These are phyloP conservation scores for Pluvianellus socialis DNA, from an alignment of 2,113 vertebrate species.

Conservation along the genomic window DNA sequence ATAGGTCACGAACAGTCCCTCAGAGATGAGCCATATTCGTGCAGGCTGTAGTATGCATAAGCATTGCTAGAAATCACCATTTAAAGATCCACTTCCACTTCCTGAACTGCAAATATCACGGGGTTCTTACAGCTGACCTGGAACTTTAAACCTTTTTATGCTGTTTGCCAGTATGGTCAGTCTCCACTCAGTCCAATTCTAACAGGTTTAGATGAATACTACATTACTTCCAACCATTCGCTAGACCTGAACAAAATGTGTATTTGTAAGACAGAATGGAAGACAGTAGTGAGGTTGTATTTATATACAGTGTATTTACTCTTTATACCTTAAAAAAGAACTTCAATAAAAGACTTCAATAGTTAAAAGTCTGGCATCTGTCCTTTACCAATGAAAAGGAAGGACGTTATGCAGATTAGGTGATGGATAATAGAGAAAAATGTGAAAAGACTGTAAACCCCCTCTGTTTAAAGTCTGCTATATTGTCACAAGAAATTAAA, in stretches of 20 bases:
- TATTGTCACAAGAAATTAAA: neutral
- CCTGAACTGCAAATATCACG: neutral
- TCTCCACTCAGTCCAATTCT: neutral
- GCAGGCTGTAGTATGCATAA: neutral
- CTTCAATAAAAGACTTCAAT: neutral
- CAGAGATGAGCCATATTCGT: neutral
- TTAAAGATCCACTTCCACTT: neutral
- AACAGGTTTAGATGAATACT: neutral
- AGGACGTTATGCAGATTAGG: neutral
- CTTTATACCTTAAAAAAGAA: neutral
- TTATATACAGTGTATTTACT: neutral
- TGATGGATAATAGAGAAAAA: neutral
- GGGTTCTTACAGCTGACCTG: neutral
- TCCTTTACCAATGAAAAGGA: slow-evolving; percentile 11
- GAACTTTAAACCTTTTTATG: slow-evolving; percentile 2
- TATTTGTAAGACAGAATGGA: neutral
- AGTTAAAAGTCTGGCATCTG: neutral
- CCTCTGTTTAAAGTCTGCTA: neutral
- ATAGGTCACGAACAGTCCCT: neutral
- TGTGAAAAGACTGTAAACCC: neutral
- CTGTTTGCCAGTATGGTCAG: neutral
- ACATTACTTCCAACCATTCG: neutral
- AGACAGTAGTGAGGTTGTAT: neutral
- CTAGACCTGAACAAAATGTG: neutral
- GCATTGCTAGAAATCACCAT: neutral